Base-by-base conservation (phyloP, 2,797 vertebrate genomes). In the Oophaga sylvatica region DNA sequence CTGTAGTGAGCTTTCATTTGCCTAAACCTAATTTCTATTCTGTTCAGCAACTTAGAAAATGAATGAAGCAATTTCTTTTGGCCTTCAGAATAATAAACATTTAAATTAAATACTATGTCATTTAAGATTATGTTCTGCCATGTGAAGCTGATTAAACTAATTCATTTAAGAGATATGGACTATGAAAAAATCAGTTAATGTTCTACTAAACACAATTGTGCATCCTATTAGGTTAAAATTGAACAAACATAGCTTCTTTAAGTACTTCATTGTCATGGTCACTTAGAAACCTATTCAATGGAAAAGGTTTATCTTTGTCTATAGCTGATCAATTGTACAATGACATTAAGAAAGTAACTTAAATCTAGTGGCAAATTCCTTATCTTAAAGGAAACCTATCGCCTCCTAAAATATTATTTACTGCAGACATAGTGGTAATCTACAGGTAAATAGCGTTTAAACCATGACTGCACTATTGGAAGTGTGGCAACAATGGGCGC, bases 111-210 rank as follows among this genome's bases (percentile, higher is more conserved):
- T 68, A 91, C 87, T 91, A 89, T 91, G 90, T 93, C 92, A 93
- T 93, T 94, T 94, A 94, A 93, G 93, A 93, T 93, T 94, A 92
- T 87, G 89, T 93, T 90, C 89, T 93, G 91, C 70, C 83, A 92
- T 90, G 90, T 93, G 93, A 93, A 92, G 92, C 92, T 94, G 94
- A 94, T 94, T 94, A 90, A 90, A 88, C 90, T 93, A 91, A 90
- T 94, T 94, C 92, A 93, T 93, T 94, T 92, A 90, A 83, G 84
- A 89, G 84, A 70, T 91, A 92, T 79, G 88, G 76, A 80, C 92
- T 92, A 92, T 91, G 91, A 92, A 83, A 92, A 93, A 93, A 91
- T 56, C 86, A 90, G 90, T 92, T 93, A 94, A 93, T 93, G 90
- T 91, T 90, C 93, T 94, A 91, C 48, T 91, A 90, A 94, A 94